Percentiles rank a stretch among this genome's conserved stretches.
Evolutionary conservation across 1,140 invertebrate species (phyloP).

Genomic region (Harlomillsia oculata): DNA sequence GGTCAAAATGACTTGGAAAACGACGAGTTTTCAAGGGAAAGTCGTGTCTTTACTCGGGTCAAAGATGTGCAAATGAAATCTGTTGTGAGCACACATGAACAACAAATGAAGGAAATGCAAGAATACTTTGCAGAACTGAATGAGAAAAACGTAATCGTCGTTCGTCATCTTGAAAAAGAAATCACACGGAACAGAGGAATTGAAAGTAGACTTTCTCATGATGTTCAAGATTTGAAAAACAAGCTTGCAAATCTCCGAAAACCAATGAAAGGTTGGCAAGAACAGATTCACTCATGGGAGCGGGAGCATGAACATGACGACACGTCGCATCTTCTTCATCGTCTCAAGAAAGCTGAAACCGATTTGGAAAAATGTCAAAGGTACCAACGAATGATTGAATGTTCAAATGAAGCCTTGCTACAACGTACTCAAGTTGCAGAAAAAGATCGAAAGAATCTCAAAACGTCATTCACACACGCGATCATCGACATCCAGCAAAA

Average conservation of each 20-base stretch:
- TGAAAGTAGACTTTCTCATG: not conserved
- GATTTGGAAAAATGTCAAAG: conserved; percentile 1
- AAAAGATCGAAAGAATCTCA: conserved; percentile 65
- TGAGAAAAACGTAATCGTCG: conserved; percentile 74
- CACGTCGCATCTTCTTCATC: too few relatives aligned
- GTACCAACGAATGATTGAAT: conserved; percentile 4
- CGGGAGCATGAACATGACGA: not conserved
- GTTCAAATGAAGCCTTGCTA: conserved; percentile 16
- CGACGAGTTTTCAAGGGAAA: conserved; percentile 63
- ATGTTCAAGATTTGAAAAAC: not conserved
- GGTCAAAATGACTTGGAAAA: conserved; percentile 47
- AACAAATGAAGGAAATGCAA: conserved; percentile 76
- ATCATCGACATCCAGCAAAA: conserved; percentile 78
- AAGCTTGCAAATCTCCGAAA: not conserved
- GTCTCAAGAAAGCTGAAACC: too few relatives aligned
- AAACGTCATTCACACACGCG: conserved; percentile 64
- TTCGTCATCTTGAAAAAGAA: conserved; percentile 72
- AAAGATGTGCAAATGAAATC: conserved; percentile 58
- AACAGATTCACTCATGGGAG: not conserved
- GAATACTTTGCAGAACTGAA: conserved; percentile 91
- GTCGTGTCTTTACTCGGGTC: conserved; percentile 50
- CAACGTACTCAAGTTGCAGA: conserved; percentile 46
- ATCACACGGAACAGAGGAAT: conserved; percentile 65
- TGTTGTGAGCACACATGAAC: conserved; percentile 70
- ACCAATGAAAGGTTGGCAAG: not conserved